Evolutionary conservation across 2,888 invertebrate species (phyloP), one percentile per base, ranked within the genome.

Genomic region (Drosophila recens): DNA sequence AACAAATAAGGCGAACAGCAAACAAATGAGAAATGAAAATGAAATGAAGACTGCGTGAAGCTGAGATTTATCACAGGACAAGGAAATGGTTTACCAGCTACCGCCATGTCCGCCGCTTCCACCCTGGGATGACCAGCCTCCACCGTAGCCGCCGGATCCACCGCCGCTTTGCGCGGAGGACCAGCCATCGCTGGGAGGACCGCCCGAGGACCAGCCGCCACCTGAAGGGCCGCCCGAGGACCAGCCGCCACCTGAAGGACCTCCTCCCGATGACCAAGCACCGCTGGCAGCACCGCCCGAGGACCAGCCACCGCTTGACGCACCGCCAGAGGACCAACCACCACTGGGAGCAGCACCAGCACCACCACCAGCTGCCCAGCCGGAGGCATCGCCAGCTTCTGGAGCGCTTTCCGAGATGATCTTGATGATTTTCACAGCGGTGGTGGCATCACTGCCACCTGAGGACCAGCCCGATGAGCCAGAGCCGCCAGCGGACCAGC

Each of bases 401-500:
- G 70, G 17, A 11, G 67, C 57, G 49, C 45, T 82, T 17, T 80
- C 80, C 17, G 80, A 70, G 45, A 80, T 80, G 23, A 80, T 82
- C 69, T 80, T 80, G 13, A 82, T 64, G 40, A 80, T 82, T 51
- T 80, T 82, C 0, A 80, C 77, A 33, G 80, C 82, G 10, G 80
- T n/a, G 9, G 49, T 54, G 15, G 69, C 72, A 51, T 80, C 79
- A 49, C 27, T 34, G 8, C 66, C 80, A 27, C 77, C 64, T 0
- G 80, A 79, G 0, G 87, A 87, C 80, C 82, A 87, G 1, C 80
- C 80, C 2, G 82, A 68, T 3, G 71, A 61, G 11, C 67, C 56
- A 1, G 71, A 61, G 0, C 69, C 69, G 4, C 72, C 76, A 4
- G 79, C 34, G 3, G 79, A 68, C 78, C 78, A 79, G 23, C 82